Conservation (phyloP, 2,113 vertebrate species). For the Orcinus orca region DNA sequence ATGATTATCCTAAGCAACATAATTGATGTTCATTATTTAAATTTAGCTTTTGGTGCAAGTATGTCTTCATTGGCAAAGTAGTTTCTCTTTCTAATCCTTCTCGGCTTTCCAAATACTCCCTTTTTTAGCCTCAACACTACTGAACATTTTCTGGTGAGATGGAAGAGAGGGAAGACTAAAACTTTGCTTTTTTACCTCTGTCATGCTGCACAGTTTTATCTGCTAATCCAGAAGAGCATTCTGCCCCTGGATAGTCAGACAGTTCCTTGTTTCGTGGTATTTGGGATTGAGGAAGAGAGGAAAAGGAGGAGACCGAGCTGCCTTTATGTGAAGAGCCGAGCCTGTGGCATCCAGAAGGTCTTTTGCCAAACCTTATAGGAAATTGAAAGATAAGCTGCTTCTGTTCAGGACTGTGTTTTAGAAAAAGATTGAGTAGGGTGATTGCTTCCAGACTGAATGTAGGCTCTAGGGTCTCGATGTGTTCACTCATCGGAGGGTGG, state of each 20-base stretch:
- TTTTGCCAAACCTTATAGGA: not conserved
- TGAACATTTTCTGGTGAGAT: not conserved
- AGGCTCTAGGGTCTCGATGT: not conserved
- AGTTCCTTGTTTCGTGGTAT: not conserved
- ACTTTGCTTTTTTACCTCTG: not conserved
- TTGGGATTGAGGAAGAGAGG: not conserved
- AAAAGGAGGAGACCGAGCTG: not conserved
- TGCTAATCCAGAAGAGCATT: not conserved
- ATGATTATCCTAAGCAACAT: not conserved
- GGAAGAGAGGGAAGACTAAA: not conserved
- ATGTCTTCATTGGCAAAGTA: not conserved
- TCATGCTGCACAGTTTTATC: not conserved
- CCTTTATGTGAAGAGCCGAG: not conserved
- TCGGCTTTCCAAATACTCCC: not conserved
- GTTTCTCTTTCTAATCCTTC: not conserved
- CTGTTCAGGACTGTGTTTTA: not conserved
- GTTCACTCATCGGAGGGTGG: not conserved
- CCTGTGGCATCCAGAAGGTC: not conserved
- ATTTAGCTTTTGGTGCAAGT: not conserved
- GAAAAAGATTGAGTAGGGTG: not conserved
- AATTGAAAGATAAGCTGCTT: not conserved
- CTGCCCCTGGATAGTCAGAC: not conserved
- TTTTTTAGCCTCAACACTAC: not conserved
- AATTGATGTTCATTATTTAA: not conserved
- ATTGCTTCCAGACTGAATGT: not conserved